Evolutionary conservation across 2,888 invertebrate species (phyloP), one percentile per base, ranked within the genome.

Genomic region (Lasioglossum calceatum): DNA sequence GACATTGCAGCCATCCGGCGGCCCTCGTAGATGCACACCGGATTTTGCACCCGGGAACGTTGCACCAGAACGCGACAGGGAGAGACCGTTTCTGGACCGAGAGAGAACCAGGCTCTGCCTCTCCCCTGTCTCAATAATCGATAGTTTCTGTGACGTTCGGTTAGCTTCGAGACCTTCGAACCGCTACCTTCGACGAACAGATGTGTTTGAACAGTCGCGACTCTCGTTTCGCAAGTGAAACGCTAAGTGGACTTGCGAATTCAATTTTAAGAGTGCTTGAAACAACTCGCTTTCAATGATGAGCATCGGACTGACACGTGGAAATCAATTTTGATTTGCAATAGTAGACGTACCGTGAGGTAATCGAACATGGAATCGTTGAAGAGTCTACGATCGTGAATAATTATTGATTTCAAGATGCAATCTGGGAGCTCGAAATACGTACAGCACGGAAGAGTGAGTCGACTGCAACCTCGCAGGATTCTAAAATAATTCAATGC

Each of bases 1-100:
- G 84, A 81, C 78, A 79, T 84, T 83, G 76, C 84, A 84, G 70
- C 77, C 77, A 70, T 71, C 58, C 61, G 77, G n/a, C 39, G 73
- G 44, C 23, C 42, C 42, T 23, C 72, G 70, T 74, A 61, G 64
- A 76, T 67, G 75, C 81, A 67, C 7, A 61, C 7, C 42, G 76
- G 14, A 79, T 67, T 39, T 14, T 32, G 32, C 64, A 44, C 64
- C 67, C 79, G n/a, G 67, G 32, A 74, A 44, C 36, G n/a, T 47
- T 27, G 44, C 32, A 36, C 36, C 39, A 67, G 19, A 10, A 36
- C 36, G 36, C 67, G 36, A 32, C 70, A 32, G 19, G 3, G 54
- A 54, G 36, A 36, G 64, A 50, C 27, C 16, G 39, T 88, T 39
- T 74, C 42, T 70, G 14, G n/a, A 50, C 36, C 67, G 47, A 19